Conservation (phyloP, 2,797 vertebrate species). For the Otus scops region DNA sequence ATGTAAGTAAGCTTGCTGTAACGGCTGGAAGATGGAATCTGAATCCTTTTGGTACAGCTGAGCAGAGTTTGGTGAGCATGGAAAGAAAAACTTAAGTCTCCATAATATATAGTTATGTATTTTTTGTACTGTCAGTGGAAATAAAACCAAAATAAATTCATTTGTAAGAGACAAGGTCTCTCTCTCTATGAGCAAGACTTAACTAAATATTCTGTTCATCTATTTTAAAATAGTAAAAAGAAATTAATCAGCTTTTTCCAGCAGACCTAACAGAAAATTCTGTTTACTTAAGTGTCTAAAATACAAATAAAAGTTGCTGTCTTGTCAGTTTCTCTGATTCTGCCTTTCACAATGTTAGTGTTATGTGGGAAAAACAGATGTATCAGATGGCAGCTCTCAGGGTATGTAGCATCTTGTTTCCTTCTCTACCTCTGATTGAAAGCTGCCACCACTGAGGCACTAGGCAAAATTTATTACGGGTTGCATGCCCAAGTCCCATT, state of each 20-base stretch:
- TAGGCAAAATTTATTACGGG: not conserved
- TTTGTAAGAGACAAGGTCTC: not conserved
- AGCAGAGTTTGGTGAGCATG: conserved; percentile 36
- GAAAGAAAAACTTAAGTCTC: conserved; percentile 55
- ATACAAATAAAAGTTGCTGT: not conserved
- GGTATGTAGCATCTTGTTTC: not conserved
- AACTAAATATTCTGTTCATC: not conserved
- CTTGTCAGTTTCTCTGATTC: not conserved
- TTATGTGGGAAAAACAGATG: not conserved
- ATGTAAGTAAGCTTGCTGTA: conserved; percentile 77
- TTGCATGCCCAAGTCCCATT: not conserved
- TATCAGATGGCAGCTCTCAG: not conserved
- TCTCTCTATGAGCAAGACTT: not conserved
- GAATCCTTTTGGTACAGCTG: conserved; percentile 40
- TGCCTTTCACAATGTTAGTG: not conserved
- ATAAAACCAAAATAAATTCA: not conserved
- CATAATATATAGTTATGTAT: not conserved
- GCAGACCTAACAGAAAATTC: not conserved
- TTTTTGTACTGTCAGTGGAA: conserved; percentile 36
- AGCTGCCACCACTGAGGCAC: not conserved
- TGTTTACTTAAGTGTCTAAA: not conserved
- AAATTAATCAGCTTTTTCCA: not conserved
- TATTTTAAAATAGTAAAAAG: not conserved
- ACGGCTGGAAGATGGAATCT: conserved; percentile 41
- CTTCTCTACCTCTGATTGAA: not conserved